Evolutionary conservation across 2,888 invertebrate genomes (phyloP), one percentile per base, ranked within the genome.

Genomic region (Prosapia bicincta): DNA sequence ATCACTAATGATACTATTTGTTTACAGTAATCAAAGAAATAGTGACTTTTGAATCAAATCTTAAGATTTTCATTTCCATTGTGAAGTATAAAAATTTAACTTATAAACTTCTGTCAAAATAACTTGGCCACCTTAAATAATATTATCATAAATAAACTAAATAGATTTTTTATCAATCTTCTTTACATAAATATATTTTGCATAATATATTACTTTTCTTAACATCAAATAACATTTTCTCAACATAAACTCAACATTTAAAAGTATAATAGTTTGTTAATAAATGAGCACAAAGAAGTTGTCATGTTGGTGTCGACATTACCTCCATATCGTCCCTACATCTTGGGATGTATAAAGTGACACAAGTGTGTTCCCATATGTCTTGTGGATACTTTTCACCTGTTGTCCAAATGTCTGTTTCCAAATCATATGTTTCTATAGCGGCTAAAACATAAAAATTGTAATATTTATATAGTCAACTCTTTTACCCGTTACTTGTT

Each of bases 281-380:
- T 1, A 54, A 54, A 54, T 54, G 54, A 54, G 54, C 54, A 54
- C n/a, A 20, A 54, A 69, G 10, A 38, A 54, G 2, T 20, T 2
- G 20, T 54, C 54, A 54, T 54, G 54, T 69, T 3, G 73, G 71
- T 10, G 71, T 67, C 15, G 79, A 77, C 72, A 85, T 82, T 9
- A 87, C 87, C 79, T 87, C 87, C 85, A 87, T 86, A 79, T 87
- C 87, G 79, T 87, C 86, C 75, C 87, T 81, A 78, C 86, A 86
- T 75, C 88, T 88, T 66, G 92, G 92, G 80, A 92, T 88, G 83
- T 90, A 91, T 75, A 92, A 85, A 28, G 89, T 88, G 69, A 89
- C 90, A 82, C 90, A 90, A 0, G 89, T 88, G 81, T 92, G 91
- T 82, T 92, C 92, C 92, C 92, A 92, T 76, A 91, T 88, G 81